phyloP scores from a whole-genome alignment of 2,888 invertebrate genomes.

The Xanthorhoe spadicearia region DNA sequence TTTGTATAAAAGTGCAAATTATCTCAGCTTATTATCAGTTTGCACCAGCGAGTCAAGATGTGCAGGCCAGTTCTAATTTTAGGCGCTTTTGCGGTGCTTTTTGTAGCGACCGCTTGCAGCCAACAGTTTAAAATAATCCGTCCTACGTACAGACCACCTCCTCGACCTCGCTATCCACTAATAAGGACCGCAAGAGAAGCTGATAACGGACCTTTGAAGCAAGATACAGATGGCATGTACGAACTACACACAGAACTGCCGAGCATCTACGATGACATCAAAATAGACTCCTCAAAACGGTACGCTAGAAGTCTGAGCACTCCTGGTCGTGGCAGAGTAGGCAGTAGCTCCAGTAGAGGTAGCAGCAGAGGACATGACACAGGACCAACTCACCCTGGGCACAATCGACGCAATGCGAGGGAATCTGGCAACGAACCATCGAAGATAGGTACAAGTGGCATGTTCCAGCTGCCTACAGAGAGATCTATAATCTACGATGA shows the following conservation, averaged over 20 bases:
- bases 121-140: constrained; percentile 26
- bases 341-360: constrained; percentile 48
- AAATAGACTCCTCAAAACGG: constrained; percentile 29
- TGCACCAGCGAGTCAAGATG: constrained; percentile 24
- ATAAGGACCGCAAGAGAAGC: constrained; percentile 34
- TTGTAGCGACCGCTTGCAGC: constrained; percentile 18
- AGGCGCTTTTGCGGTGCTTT: constrained; percentile 27
- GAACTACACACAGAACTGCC: constrained; percentile 21
- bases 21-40: constrained; percentile 24
- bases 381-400: constrained; percentile 58
- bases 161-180: constrained; percentile 6
- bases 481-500: constrained; percentile 23
- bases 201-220: constrained; percentile 3
- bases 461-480: constrained; percentile 19
- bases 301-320: constrained; percentile 41
- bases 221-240: constrained; percentile 4
- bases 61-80: constrained; percentile 23
- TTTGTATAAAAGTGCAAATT: constrained; percentile 22
- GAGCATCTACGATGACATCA: constrained; percentile 20
- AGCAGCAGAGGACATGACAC: constrained; percentile 50
- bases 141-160: constrained; percentile 34
- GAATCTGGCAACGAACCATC: constrained; percentile 11
- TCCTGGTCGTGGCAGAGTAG: constrained; percentile 53
- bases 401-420: constrained; percentile 59
- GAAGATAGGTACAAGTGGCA: background rate